Base-by-base conservation (phyloP, 2,113 vertebrate genomes). In the Brachyhypopomus gauderio region DNA sequence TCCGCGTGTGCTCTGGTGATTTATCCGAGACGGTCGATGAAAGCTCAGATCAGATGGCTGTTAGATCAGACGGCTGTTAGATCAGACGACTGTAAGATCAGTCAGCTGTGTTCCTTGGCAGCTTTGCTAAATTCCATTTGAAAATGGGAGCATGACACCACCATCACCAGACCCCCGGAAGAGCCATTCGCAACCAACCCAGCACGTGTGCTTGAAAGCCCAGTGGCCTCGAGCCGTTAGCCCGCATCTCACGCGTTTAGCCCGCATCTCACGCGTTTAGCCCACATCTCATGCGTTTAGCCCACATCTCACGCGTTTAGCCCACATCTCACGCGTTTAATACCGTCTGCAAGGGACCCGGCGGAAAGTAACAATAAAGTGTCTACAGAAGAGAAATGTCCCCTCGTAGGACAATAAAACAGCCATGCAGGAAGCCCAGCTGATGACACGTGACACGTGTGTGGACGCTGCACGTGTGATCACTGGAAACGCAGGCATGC, bases 351-450 rank as follows among this genome's bases (percentile, higher is more conserved):
- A 12, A 20, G 71, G 71, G 23, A 72, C 55, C 48, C 22, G 25
- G 71, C 71, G 4, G 71, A 73, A 72, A 73, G 56, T 55, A 48
- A 25, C 9, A 55, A 56, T 73, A 73, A 73, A 73, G 27, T 1
- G 22, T 34, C 36, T 34, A 22, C 66, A 20, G n/a, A 70, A 34
- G 20, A 30, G 71, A 56, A 73, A 73, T 48, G 19, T 73, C 23
- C 48, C 71, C 48, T 73, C 71, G n/a, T 30, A 73, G 66, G 71
- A 73, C 41, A 55, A 56, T 55, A 55, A 72, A 73, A 30, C 14
- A 22, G 41, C 5, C 41, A 6, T 11, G 70, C 70, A 22, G n/a
- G 71, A 52, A 14, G 20, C 41, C 55, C 23, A 56, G 17, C 41
- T 27, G 71, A 72, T n/a, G 55, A 55, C 16, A 23, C 25, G 19